Percentiles rank a stretch among this genome's conserved stretches.
Evolutionary conservation across 2,797 vertebrate species (phyloP).

Genomic region (Anabas testudineus): DNA sequence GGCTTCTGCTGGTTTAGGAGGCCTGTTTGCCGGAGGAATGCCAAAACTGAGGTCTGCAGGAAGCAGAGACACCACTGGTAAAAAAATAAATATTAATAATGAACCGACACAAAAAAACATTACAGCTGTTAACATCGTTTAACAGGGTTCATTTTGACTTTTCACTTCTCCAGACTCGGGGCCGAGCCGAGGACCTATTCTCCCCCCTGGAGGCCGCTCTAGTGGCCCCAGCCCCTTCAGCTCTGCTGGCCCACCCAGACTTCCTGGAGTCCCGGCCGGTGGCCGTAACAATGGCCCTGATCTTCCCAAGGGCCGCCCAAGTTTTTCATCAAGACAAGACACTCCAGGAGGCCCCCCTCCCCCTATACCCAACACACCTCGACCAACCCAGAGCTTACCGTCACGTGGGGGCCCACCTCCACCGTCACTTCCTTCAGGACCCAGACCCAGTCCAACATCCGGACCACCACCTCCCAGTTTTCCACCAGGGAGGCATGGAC

Average conservation of each 20-base stretch:
- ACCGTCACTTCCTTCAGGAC: constrained; percentile 74
- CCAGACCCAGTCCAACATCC: constrained; percentile 64
- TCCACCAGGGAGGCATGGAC: constrained; percentile 76
- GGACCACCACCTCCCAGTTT: constrained; percentile 67
- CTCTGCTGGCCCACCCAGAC: constrained; percentile 75
- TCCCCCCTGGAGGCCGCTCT: constrained; percentile 89
- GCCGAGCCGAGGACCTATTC: constrained; percentile 84
- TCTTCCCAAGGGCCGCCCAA: constrained; percentile 84
- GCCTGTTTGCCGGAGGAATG: constrained; percentile 95
- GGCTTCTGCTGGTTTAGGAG: constrained; percentile 88
- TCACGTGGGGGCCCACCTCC: constrained; percentile 83
- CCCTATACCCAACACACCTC: constrained; percentile 90
- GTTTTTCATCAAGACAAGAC: constrained; percentile 81
- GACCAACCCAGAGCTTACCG: constrained; percentile 81
- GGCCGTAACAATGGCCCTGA: constrained; percentile 82
- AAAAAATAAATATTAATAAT: constrained; percentile 24
- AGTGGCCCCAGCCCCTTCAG: constrained; percentile 85
- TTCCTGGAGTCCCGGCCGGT: constrained; percentile 78
- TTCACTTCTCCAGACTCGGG: constrained; percentile 83
- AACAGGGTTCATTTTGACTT: background rate
- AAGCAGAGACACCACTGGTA: constrained; percentile 88
- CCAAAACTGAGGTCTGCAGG: constrained; percentile 92
- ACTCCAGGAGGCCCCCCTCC: constrained; percentile 86
- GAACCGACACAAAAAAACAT: background rate
- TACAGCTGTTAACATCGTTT: too few relatives aligned